Base-by-base conservation (phyloP, 2,797 vertebrate species). In the Lepidocolaptes lacrymiger region DNA sequence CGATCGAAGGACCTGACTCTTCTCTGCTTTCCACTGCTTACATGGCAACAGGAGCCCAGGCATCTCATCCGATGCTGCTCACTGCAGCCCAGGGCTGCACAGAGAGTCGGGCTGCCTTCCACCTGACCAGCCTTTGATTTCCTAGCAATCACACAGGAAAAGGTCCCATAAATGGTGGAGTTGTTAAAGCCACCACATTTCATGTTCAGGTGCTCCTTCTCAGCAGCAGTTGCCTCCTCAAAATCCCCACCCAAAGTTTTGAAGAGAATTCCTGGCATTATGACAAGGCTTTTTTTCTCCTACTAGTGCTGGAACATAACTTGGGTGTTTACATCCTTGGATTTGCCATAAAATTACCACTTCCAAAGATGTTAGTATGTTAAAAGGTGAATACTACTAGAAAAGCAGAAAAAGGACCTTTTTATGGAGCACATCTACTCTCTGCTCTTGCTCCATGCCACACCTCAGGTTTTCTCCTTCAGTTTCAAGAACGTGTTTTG, bases 51-150 rank as follows among this genome's bases (percentile, higher is more conserved):
- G 69, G 43, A 77, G 7, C 64, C n/a, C 0, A 1, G 16, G 28
- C 32, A 16, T 7, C 49, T 11, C 69, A 21, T 8, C 2, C 4
- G 21, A 2, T 14, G 4, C 1, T 0, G 0, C 7, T 11, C 20
- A 2, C 2, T 10, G 67, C 59, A 73, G 19, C 1, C 14, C 1
- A 0, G 18, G 26, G 22, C 67, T 12, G 1, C 17, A 7, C 20
- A 12, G 59, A 27, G 34, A 55, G 30, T 27, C 0, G 1, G 32
- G 43, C 86, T 92, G 73, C 61, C 49, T 51, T 41, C 21, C 30
- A 2, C 55, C 0, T 7, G 7, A 39, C 51, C 3, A 3, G 66
- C 61, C 68, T 73, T 68, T 51, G 58, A 12, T 41, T 74, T 85
- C 39, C 51, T 6, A 43, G 75, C 30, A 49, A 17, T 58, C 71